phyloP scores from a whole-genome alignment of 2,797 vertebrate genomes.

The Chaetophractus vellerosus region DNA sequence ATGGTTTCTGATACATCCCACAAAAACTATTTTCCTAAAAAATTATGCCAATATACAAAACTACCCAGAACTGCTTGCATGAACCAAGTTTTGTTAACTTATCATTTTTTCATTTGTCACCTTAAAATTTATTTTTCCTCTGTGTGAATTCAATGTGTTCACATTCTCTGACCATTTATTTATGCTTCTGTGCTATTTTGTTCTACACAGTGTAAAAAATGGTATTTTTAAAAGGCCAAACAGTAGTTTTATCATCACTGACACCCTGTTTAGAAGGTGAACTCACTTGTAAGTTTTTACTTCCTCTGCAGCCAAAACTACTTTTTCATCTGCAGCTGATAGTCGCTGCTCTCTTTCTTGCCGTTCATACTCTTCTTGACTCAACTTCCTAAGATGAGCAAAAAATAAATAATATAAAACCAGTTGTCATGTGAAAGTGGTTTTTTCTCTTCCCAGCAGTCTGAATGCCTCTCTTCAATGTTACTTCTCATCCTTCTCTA shows the following conservation, averaged over 20 bases:
- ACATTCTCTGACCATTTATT: background rate
- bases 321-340: constrained; percentile 95
- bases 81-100: background rate
- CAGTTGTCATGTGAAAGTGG: background rate
- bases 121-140: background rate
- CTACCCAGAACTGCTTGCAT: background rate
- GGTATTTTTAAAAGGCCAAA: background rate
- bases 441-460: background rate
- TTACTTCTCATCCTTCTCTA: background rate
- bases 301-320: constrained; percentile 94
- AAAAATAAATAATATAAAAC: constrained; percentile 37
- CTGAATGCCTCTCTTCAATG: background rate
- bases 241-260: background rate
- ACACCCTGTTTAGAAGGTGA: background rate
- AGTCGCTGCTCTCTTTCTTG: constrained; percentile 95
- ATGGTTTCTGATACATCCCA: background rate
- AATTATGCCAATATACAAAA: background rate
- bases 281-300: constrained; percentile 94
- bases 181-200: background rate
- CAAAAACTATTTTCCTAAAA: background rate
- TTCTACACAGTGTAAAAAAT: background rate
- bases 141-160: background rate
- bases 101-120: background rate
- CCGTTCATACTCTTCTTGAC: constrained; percentile 96
- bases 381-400: constrained; percentile 93